A percentile compares a stretch with the other conserved stretches of the same genome.
Conservation (phyloP, 2,797 vertebrate species). For the Uromys caudimaculatus region DNA sequence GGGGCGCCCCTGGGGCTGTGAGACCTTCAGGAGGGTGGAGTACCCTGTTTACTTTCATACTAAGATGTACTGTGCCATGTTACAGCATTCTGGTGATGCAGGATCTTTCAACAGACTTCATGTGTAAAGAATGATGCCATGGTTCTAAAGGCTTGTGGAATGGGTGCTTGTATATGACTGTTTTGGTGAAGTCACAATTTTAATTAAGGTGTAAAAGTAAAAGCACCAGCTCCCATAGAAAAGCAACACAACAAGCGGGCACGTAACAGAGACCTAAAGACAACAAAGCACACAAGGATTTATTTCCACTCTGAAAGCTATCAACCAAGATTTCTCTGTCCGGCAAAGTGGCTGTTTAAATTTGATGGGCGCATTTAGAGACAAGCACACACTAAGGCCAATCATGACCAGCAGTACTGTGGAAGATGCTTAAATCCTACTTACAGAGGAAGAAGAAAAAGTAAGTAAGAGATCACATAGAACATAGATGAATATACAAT, state of each 20-base stretch:
- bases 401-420: not conserved
- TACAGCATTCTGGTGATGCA: not conserved
- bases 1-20: too few species aligned
- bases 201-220: not conserved
- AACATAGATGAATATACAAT: too few species aligned
- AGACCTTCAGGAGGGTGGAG: not conserved
- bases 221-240: not conserved
- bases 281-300: not conserved
- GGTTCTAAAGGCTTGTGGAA: not conserved
- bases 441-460: not conserved
- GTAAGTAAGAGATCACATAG: not conserved
- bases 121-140: not conserved
- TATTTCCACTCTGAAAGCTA: not conserved
- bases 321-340: not conserved
- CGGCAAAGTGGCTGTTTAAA: not conserved
- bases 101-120: not conserved
- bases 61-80: not conserved
- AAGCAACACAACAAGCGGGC: not conserved
- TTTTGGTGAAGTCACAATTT: not conserved
- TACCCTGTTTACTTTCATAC: not conserved
- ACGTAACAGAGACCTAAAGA: not conserved
- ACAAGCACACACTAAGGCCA: not conserved
- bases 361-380: not conserved
- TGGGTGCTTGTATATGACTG: not conserved
- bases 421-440: not conserved